Evolutionary conservation across 2,888 invertebrate species (phyloP), one percentile per base, ranked within the genome.

Genomic region (Phyllotreta striolata): DNA sequence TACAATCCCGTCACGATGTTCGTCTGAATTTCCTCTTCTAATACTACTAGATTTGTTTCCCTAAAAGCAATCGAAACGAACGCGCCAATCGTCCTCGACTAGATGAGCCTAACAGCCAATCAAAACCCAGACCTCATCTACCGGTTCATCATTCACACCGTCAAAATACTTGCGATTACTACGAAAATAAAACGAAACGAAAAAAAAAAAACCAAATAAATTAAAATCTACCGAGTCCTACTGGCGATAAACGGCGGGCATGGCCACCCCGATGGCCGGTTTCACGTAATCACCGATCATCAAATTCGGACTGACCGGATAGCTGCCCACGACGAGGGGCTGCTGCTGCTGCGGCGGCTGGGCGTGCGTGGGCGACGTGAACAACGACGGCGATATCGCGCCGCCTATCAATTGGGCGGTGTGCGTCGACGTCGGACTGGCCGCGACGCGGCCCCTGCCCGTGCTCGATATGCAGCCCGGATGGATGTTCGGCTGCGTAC

Each of bases 241-340:
- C 76, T 81, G 80, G 65, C 81, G 77, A 74, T 79, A 81, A 46
- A 72, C 70, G 9, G 78, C 72, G 34, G 79, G 77, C 75, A 80
- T 77, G 6, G 69, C 67, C 2, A 73, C 66, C 14, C 73, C 70
- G 51, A 41, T 43, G 10, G 58, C 56, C 44, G 87, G 85, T 66
- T 87, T 86, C 66, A 89, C 89, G 79, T 90, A 90, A 79, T 90
- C 90, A 56, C 90, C 90, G 74, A 90, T 90, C 90, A 90, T 90
- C 77, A 90, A 83, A 80, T 87, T 89, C 75, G 87, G 87, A 81
- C 88, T 89, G 73, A 89, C 86, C 68, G 89, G 88, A 76, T 88
- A 89, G 74, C 86, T 87, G 69, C 87, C 86, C 81, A 87, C 84
- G 69, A 88, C 62, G 34, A 63, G 55, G 6, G 56, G 63, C 34